Base-by-base conservation (phyloP, 2,888 invertebrate species). In the Stramonita haemastoma region DNA sequence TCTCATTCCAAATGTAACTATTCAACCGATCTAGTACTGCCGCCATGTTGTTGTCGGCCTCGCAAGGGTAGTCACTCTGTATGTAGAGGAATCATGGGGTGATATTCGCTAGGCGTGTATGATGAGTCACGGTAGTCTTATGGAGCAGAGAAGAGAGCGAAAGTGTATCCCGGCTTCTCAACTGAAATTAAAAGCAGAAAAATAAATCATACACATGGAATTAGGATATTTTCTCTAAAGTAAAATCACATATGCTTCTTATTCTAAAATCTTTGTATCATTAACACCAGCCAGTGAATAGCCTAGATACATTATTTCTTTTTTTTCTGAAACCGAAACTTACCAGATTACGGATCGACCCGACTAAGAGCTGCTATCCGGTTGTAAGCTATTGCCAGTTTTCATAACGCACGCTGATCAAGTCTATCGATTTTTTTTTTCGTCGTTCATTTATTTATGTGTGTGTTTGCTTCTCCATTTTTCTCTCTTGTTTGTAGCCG, bases 1-100 rank as follows among this genome's bases (percentile, higher is more conserved):
- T 96, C 95, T 98, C 97, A 95, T 97, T 97, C 99, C 98, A 98
- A 91, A 95, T 93, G 36, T 90, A 90, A 86, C 91, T 89, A 70
- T 91, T 87, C 73, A 91, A 86, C 79, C 85, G 34, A 29, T 90
- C 88, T 77, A 90, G 86, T 32, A 90, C 4, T 15, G 89, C 89
- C 90, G 90, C 91, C 91, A 91, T 91, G 87, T 91, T 91, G 90
- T 87, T 79, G 83, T 89, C 86, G 86, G 85, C 46, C 29, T 29
- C 19, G 34, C 77, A 88, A 19, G 89, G 89, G 89, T 15, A 46
- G 83, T 83, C 66, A 89, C 89, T 89, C 89, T 85, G 34, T 29
- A 70, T 26, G 19, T 29, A n/a, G 19, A 32, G 34, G 57, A 79
- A 29, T 73, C 87, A 87, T 81, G 46, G 79, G 79, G 81, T 81